A percentile compares a stretch with the other conserved stretches of the same genome.
These are phyloP conservation scores for Anaspis maculata DNA, from an alignment of 2,888 invertebrate genomes.

Conservation along the genomic window DNA sequence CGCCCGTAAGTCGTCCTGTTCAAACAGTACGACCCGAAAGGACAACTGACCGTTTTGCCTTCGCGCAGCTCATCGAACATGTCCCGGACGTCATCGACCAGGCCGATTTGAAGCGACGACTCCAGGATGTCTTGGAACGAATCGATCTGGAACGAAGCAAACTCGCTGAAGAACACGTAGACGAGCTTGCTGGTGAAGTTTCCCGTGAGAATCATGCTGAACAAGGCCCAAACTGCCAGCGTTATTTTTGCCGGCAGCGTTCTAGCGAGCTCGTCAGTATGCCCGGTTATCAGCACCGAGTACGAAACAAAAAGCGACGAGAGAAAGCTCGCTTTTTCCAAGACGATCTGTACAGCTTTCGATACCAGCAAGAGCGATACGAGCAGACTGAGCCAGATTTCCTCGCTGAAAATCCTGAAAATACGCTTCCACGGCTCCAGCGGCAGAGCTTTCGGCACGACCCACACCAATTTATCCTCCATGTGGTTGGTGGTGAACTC, in stretches of 20 bases:
- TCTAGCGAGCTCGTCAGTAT: not conserved
- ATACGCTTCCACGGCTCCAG: conserved; percentile 7
- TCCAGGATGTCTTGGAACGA: conserved; percentile 8
- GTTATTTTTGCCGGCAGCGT: not conserved
- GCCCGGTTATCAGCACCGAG: not conserved
- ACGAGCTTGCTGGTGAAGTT: conserved; percentile 7
- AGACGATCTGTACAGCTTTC: not conserved
- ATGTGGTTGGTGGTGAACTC: conserved; percentile 8
- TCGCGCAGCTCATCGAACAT: conserved; percentile 1
- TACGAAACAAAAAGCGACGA: not conserved
- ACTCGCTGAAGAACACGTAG: conserved; percentile 7
- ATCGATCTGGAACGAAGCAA: conserved; percentile 4
- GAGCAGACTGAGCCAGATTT: conserved; percentile 4
- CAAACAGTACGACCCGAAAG: conserved; percentile 6
- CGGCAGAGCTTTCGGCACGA: conserved; percentile 7
- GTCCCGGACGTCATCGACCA: conserved; percentile 6
- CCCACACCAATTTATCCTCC: conserved; percentile 8
- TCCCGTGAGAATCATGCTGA: conserved; percentile 8
- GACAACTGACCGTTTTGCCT: conserved; percentile 2
- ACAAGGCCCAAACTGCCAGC: conserved; percentile 6
- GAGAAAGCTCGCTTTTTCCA: not conserved
- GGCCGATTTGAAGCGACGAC: conserved; percentile 4
- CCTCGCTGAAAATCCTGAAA: conserved; percentile 2
- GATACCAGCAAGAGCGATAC: conserved; percentile 1
- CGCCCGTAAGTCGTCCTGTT: conserved; percentile 6